These are phyloP conservation scores for Orius laevigatus DNA, from an alignment of 1,140 invertebrate species.

Conservation along the genomic window DNA sequence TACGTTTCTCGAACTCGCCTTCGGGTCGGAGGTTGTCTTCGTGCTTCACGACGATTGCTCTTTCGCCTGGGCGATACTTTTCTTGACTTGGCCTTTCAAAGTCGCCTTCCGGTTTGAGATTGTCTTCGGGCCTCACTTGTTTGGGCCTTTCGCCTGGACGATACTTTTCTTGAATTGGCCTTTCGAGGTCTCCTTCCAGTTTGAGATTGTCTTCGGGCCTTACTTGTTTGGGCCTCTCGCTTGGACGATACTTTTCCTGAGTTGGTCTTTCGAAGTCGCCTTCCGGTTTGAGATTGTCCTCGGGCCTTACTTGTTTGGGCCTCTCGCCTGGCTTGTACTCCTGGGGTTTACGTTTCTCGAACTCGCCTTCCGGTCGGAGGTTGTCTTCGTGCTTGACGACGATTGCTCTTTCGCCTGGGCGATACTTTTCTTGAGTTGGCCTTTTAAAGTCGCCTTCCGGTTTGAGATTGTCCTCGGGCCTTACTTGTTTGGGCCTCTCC, in stretches of 20 bases:
- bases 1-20: conserved; percentile 37
- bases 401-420: conserved; percentile 32
- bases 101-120: conserved; percentile 42
- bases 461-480: conserved; percentile 37
- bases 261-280: conserved; percentile 32
- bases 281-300: conserved; percentile 39
- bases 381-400: conserved; percentile 36
- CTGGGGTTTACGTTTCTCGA: conserved; percentile 29
- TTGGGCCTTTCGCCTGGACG: conserved; percentile 26
- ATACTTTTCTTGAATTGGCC: conserved; percentile 22
- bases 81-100: conserved; percentile 25
- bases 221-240: conserved; percentile 24
- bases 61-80: conserved; percentile 28
- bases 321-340: conserved; percentile 30
- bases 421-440: conserved; percentile 4
- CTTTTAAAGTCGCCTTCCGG: conserved; percentile 39
- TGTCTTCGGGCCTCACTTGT: conserved; percentile 34
- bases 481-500: conserved; percentile 30
- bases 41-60: conserved; percentile 26
- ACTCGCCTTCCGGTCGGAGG: conserved; percentile 40
- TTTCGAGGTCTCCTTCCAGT: conserved; percentile 33
- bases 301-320: conserved; percentile 32
- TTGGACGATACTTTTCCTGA: conserved; percentile 10
- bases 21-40: conserved; percentile 41
- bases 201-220: conserved; percentile 27